Evolutionary conservation across 2,797 vertebrate species (phyloP), one percentile per base, ranked within the genome.

Genomic region (Cottoperca gobio): DNA sequence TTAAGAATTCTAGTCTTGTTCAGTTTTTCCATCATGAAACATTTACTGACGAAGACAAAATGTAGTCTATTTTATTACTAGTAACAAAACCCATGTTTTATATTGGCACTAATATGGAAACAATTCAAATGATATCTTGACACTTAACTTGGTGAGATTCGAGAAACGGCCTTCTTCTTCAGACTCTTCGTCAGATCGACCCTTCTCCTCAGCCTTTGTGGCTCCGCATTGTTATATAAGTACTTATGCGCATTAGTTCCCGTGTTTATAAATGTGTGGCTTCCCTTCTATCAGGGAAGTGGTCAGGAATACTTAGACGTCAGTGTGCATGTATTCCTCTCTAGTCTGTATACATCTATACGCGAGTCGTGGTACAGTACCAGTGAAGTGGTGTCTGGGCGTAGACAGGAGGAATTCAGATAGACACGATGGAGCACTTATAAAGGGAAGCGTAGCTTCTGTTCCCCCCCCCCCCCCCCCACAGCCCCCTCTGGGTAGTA

Each of bases 341-440:
- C 62, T 42, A 17, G 46, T 45, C 72, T 67, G 50, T 35, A 28
- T 70, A 23, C 19, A 39, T 62, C 37, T 70, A 46, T 26, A 67
- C 54, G 23, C 53, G 43, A 16, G 59, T 42, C 28, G 60, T 23
- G 28, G 21, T 39, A 35, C 24, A 26, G 21, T 39, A 26, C 24
- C 26, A 72, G 63, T 65, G 40, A 76, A 53, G 70, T 50, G 71
- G 73, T 74, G 70, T 67, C 75, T 78, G 67, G 74, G 80, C n/a
- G 55, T 72, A 83, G 87, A 92, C 87, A 70, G 81, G 61, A 89
- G 82, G 83, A 89, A 89, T 92, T 75, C 81, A 88, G 69, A 92
- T 70, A 88, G 84, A 76, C 77, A 85, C 24, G 70, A 71, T 60
- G 64, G 72, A 73, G 81, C 75, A 76, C 91, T 89, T 91, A 87